phyloP scores from a whole-genome alignment of 2,113 vertebrate species.

The Chitala chitala region DNA sequence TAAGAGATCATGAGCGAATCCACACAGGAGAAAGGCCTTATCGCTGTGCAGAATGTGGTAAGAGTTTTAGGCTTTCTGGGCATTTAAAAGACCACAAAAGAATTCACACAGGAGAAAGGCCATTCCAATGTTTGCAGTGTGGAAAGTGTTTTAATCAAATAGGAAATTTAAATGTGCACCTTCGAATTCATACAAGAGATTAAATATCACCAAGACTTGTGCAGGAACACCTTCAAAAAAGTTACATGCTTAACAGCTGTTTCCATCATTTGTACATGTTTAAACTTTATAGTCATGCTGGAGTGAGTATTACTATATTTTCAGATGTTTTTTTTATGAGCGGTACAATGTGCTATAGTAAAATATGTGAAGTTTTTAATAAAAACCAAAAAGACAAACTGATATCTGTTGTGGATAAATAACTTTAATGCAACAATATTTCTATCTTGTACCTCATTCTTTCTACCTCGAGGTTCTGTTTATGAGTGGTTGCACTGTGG shows the following conservation, averaged over 20 bases:
- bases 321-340: too few species aligned
- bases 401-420: too few species aligned
- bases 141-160: constrained; percentile 47
- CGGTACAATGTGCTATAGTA: too few species aligned
- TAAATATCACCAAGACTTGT: neutral
- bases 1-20: neutral
- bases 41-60: neutral
- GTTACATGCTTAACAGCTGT: neutral
- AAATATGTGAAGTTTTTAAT: neutral
- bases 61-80: too few species aligned
- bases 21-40: neutral
- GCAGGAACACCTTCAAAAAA: neutral
- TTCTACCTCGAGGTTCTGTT: too few species aligned
- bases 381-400: neutral
- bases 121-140: constrained; percentile 32
- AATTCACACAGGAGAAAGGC: neutral
- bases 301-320: too few species aligned
- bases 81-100: neutral
- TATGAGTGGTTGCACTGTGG: too few species aligned
- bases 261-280: too few species aligned
- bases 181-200: constrained; percentile 12
- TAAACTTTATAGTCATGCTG: too few species aligned
- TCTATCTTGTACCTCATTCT: too few species aligned
- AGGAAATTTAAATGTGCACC: constrained; percentile 24
- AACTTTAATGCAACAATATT: too few species aligned